Evolutionary conservation across 2,888 invertebrate species (phyloP), one percentile per base, ranked within the genome.

Genomic region (Pterostichus madidus): DNA sequence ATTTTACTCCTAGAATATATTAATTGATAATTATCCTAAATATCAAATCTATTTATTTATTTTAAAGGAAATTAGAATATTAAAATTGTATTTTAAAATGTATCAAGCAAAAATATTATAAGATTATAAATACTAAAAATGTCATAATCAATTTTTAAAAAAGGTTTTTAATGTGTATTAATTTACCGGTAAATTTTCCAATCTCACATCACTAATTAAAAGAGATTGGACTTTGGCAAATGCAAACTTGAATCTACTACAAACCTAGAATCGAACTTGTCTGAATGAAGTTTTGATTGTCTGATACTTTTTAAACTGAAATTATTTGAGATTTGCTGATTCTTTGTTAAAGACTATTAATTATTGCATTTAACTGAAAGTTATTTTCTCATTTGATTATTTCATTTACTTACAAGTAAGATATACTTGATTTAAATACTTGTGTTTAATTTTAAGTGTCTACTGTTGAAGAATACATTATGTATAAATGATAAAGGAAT

Each of bases 401-500:
- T 77, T 46, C 77, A 77, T 77, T 53, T 77, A 77, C 17, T 75
- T 52, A 13, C 75, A 75, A 75, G 35, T 53, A 53, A 75, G n/a
- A 76, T n/a, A 13, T 76, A 56, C 35, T 35, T 76, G 76, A 24
- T 76, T 71, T 31, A n/a, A 76, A 56, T 76, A 76, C 31, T 31
- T 79, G 17, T 56, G 35, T 68, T 64, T 68, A 64, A 80, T 80
- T 35, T 32, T 80, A 80, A 80, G 68, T 80, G 49, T 52, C 52
- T 77, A 17, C 56, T 78, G 61, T 78, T 78, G 11, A 78, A 59
- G 44, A 78, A 61, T 56, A 44, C 44, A 64, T 53, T 56, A 61
- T 80, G 80, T 80, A 73, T 80, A 80, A 73, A 71, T 52, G 49
- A 79, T 68, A 64, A 75, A 75, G 75, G 56, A 39, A 71, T 71